These are phyloP conservation scores for Keiferia lycopersicella DNA, from an alignment of 2,888 invertebrate genomes.

Conservation along the genomic window DNA sequence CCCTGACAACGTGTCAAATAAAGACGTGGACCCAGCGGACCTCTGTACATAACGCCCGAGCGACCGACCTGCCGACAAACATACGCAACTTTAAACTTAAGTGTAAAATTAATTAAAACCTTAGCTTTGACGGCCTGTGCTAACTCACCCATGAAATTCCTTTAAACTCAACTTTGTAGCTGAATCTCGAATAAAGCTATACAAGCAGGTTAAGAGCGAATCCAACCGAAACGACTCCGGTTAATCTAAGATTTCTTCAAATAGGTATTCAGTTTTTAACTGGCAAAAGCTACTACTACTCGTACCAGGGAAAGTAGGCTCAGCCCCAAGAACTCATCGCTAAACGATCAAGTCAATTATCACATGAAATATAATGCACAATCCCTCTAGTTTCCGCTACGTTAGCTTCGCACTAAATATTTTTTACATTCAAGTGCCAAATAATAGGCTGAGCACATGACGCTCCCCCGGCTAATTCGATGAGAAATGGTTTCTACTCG, in stretches of 20 bases:
- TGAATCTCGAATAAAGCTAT: too few relatives aligned
- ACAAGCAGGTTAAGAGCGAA: too few relatives aligned
- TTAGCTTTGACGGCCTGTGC: conserved; percentile 24
- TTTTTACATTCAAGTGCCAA: conserved; percentile 52
- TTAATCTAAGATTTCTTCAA: too few relatives aligned
- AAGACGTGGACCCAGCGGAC: conserved; percentile 49
- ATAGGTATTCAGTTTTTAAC: too few relatives aligned
- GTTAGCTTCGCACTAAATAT: conserved; percentile 43
- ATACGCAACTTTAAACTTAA: conserved; percentile 35
- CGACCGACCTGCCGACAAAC: conserved; percentile 21
- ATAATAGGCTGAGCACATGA: conserved; percentile 52
- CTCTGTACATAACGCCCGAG: conserved; percentile 53
- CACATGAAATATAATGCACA: conserved; percentile 38
- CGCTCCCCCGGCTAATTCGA: conserved; percentile 50
- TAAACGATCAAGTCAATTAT: conserved; percentile 32
- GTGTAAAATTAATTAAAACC: conserved; percentile 38
- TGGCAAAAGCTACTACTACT: too few relatives aligned
- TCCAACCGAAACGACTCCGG: too few relatives aligned
- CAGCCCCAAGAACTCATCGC: conserved; percentile 2
- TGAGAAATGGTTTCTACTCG: conserved; percentile 46
- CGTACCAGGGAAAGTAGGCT: background rate
- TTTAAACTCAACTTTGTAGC: background rate
- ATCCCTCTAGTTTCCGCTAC: conserved; percentile 54
- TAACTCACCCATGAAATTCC: conserved; percentile 17
- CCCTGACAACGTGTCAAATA: conserved; percentile 69